phyloP scores from a whole-genome alignment of 2,113 vertebrate genomes.

The Carassius auratus region DNA sequence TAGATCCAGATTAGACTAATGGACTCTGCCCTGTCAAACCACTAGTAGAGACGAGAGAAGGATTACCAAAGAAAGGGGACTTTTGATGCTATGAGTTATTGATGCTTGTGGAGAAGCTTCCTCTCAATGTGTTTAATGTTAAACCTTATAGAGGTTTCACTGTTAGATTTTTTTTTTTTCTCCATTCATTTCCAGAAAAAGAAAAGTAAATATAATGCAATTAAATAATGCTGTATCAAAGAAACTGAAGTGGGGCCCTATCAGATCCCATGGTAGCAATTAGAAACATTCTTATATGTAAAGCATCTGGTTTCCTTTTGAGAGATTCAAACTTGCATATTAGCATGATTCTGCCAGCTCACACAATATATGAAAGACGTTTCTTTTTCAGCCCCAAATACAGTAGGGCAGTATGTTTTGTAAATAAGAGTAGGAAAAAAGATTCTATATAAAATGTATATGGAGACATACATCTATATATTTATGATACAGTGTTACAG shows the following conservation, averaged over 20 bases:
- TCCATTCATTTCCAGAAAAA: conserved; percentile 30
- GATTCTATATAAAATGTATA: conserved; percentile 52
- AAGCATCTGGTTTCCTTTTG: conserved; percentile 20
- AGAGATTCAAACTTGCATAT: conserved; percentile 15
- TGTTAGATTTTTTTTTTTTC: conserved; percentile 11
- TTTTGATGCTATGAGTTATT: conserved; percentile 15
- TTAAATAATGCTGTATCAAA: conserved; percentile 10
- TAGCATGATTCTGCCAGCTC: conserved; percentile 37
- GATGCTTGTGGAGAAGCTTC: conserved; percentile 38
- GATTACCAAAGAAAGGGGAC: conserved; percentile 37
- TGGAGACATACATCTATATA: conserved; percentile 51
- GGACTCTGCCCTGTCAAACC: not conserved
- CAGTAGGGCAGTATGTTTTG: conserved; percentile 71
- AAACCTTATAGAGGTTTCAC: conserved; percentile 23
- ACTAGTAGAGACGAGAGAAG: conserved; percentile 25
- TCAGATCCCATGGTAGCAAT: conserved; percentile 21
- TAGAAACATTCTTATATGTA: conserved; percentile 32
- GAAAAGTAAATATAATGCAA: conserved; percentile 2
- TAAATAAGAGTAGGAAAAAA: conserved; percentile 76
- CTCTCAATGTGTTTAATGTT: conserved; percentile 21
- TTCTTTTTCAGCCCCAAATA: conserved; percentile 64
- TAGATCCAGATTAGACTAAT: conserved; percentile 27
- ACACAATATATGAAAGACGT: conserved; percentile 54
- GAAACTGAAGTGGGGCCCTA: not conserved
- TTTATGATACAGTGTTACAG: conserved; percentile 41